Base-by-base conservation (phyloP, 2,797 vertebrate genomes). In the Thalassophryne amazonica region DNA sequence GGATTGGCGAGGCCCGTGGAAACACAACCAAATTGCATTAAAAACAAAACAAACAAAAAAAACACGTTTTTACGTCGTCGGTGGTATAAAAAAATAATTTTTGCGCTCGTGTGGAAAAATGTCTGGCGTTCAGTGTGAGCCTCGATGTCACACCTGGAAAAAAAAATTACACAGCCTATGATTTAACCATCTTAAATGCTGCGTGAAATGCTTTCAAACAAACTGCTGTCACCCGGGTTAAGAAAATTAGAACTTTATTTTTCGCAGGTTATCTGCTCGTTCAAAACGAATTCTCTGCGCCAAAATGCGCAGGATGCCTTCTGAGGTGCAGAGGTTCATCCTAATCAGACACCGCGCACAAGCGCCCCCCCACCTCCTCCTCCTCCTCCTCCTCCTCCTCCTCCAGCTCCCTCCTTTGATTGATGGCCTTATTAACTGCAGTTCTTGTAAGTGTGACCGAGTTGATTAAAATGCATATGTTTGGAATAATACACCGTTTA, bases 361-460 rank as follows among this genome's bases (percentile, higher is more conserved):
- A 20, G 33, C 18, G 22, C 48, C 17, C 19, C 47, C 10, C 3
- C 17, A 27, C 20, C 15, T 13, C 31, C 10, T 23, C 37, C 17
- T 5, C 7, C 2, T 29, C 20, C 10, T 6, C 16, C 0, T n/a
- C 9, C 34, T 15, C 7, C 25, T 12, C 42, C 2, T 35, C 19
- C 60, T 36, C 62, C 65, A 14, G 51, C 58, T 88, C 91, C 86
- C 56, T 82, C 50, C 19, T 79, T 88, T 97, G 96, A 99, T 97
- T 97, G 96, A 99, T 98, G 92, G 95, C 93, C 95, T 98, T 98
- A 98, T 98, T 98, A 98, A 95, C 93, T 89, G 92, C 86, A 93
- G 93, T 93, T 95, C 95, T 95, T 97, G 96, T 99, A 97, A 95
- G 92, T 96, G 96, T 99, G 95, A 98, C 96, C 93, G 85, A 94